phyloP scores from a whole-genome alignment of 23 tunicate genomes.

The Styela clava region DNA sequence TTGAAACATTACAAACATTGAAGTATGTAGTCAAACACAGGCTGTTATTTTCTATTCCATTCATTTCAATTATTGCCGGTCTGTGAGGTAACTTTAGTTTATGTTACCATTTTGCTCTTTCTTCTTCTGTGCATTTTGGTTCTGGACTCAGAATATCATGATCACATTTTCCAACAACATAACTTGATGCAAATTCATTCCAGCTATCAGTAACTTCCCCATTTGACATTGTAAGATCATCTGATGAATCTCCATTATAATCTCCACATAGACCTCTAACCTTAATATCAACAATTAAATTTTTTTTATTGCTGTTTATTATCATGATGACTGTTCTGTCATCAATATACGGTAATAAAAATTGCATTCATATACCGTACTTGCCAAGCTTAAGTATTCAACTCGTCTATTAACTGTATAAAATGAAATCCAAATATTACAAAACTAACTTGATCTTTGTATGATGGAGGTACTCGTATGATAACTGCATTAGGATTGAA shows the following conservation, averaged over 20 bases:
- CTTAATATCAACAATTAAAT: constrained; percentile 5
- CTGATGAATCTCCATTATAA: constrained; percentile 12
- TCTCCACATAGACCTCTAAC: constrained; percentile 25
- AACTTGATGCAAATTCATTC: constrained; percentile 2
- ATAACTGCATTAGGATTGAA: constrained; percentile 13
- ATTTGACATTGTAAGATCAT: constrained; percentile 20
- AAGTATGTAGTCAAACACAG: too few relatives aligned
- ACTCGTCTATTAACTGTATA: too few relatives aligned
- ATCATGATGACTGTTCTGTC: too few relatives aligned
- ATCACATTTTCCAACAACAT: constrained; percentile 2
- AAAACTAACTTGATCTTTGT: not conserved
- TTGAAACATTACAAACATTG: too few relatives aligned
- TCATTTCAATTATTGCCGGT: too few relatives aligned
- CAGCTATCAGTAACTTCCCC: not conserved
- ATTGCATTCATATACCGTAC: too few relatives aligned
- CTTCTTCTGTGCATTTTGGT: not conserved
- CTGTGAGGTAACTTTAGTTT: too few relatives aligned
- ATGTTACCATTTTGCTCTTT: not conserved
- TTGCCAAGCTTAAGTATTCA: too few relatives aligned
- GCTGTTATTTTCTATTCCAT: too few relatives aligned
- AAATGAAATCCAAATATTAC: too few relatives aligned
- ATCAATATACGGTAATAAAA: too few relatives aligned
- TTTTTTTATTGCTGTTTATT: too few relatives aligned
- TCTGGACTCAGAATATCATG: not conserved
- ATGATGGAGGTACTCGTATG: not conserved